These are phyloP conservation scores for Oxyteleia sp. DNA, from an alignment of 2,888 invertebrate species.

Conservation along the genomic window DNA sequence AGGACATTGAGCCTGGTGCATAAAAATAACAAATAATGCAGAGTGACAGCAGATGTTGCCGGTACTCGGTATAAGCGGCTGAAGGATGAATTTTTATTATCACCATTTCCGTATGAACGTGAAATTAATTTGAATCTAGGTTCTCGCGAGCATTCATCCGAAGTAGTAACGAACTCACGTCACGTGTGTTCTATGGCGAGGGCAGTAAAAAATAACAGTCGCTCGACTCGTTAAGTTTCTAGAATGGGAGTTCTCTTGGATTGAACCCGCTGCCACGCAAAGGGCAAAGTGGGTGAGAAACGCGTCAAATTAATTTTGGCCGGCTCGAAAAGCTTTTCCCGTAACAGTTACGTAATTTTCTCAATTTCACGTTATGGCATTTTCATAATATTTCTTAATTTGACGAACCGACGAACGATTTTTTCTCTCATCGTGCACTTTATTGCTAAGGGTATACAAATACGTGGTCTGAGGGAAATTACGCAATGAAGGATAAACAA, in stretches of 20 bases:
- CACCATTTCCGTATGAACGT: constrained; percentile 69
- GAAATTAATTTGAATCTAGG: constrained; percentile 75
- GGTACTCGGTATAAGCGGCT: constrained; percentile 58
- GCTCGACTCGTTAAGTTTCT: constrained; percentile 68
- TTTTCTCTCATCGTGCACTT: constrained; percentile 1
- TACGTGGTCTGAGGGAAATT: background rate
- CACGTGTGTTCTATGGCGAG: constrained; percentile 72
- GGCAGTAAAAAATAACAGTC: constrained; percentile 74
- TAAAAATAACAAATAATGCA: constrained; percentile 74
- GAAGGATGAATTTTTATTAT: constrained; percentile 77
- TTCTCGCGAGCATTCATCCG: constrained; percentile 57
- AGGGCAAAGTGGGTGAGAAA: constrained; percentile 58
- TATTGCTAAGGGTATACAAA: background rate
- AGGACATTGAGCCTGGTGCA: constrained; percentile 63
- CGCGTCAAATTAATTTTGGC: constrained; percentile 67
- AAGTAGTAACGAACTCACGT: constrained; percentile 71
- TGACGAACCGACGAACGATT: constrained; percentile 21
- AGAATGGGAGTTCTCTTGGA: constrained; percentile 60
- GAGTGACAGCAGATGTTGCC: constrained; percentile 74
- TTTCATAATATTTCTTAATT: constrained; percentile 55
- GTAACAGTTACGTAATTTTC: constrained; percentile 56
- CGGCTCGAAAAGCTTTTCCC: constrained; percentile 41
- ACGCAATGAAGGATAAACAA: background rate
- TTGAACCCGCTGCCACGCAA: constrained; percentile 37
- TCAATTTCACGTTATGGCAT: constrained; percentile 49